Base-by-base conservation (phyloP, 1,140 invertebrate genomes). In the Hylaeus volcanicus region DNA sequence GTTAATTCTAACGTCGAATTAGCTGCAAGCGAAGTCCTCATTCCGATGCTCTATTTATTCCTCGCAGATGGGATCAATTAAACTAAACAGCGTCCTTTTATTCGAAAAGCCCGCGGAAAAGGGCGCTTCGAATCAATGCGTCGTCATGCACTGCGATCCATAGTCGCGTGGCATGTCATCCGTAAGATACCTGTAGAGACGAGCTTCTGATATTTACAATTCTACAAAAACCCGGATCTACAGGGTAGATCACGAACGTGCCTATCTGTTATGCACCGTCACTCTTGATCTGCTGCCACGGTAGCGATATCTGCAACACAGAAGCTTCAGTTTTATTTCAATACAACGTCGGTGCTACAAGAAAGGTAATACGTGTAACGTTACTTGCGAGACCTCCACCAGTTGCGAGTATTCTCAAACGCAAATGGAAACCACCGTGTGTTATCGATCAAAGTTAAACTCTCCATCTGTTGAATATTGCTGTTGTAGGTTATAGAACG, bases 131-230 rank as follows among this genome's bases (percentile, higher is more conserved):
- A 26, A 12, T 5, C 15, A 56, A 45, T 6, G 51, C 48, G 14
- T 9, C 48, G 26, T 71, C 41, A 81, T 55, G 48, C 26, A 82
- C 81, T 85, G 80, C 81, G 88, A 88, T 87, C 77, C 88, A 90
- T 79, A 90, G 94, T 93, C 93, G 94, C 94, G 94, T 93, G 94
- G 94, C 95, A 94, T 96, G 96, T 96, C 96, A 97, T 96, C 97
- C 97, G 97, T 98, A 97, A 98, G 97, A 98, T 98, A 98, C 97
- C 97, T 98, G 97, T 98, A 98, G 97, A 98, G 97, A 98, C 97
- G 97, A 98, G 97, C 97, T 98, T 98, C 97, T 98, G 97, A 98
- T 96, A 94, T 95, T 93, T 94, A 94, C 92, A 94, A 94, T 94
- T 95, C 96, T 97, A 98, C 97, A 98, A 98, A 98, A 98, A 97